phyloP scores from a whole-genome alignment of 2,888 invertebrate genomes.

The Diaphora mendica region DNA sequence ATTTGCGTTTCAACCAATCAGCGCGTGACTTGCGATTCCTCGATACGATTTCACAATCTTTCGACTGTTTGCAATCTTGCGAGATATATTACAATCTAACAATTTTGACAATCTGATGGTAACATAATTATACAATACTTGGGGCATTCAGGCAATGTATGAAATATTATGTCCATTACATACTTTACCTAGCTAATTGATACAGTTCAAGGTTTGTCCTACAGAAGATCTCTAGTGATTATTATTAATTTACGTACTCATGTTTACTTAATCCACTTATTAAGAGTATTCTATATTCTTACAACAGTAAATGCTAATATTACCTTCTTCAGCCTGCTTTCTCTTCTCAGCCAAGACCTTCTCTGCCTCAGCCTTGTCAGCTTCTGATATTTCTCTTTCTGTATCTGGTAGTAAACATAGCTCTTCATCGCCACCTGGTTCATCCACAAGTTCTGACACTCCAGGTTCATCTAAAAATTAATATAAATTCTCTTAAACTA shows the following conservation, averaged over 20 bases:
- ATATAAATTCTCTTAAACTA: not conserved
- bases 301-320: not conserved
- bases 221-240: not conserved
- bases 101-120: no score
- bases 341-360: constrained; percentile 80
- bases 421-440: constrained; percentile 89
- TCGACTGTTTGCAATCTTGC: no score
- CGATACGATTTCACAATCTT: no score
- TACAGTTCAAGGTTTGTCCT: not conserved
- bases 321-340: constrained; percentile 72
- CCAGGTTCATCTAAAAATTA: constrained; percentile 17
- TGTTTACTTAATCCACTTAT: not conserved
- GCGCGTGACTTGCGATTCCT: no score
- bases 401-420: constrained; percentile 90
- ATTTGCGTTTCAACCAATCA: no score
- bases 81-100: no score
- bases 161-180: no score
- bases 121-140: no score
- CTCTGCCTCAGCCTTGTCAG: constrained; percentile 88
- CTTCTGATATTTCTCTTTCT: constrained; percentile 89
- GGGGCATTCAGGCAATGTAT: no score
- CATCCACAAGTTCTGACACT: constrained; percentile 59
- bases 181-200: no score
- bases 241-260: not conserved
- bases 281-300: not conserved